phyloP scores from a whole-genome alignment of 2,888 invertebrate genomes.

The Nomada flava region DNA sequence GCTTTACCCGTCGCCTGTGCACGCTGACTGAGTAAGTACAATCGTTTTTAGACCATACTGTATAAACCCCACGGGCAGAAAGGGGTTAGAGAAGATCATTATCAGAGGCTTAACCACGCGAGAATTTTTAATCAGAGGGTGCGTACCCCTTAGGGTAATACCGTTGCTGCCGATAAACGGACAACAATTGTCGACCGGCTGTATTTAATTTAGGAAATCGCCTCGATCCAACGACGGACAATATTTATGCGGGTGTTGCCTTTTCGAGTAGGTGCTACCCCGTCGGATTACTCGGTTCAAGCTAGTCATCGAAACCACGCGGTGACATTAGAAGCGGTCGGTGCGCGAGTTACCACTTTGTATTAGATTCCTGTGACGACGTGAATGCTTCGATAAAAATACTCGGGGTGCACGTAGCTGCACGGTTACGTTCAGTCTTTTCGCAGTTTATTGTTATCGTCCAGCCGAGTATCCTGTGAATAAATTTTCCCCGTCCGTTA shows the following conservation, averaged over 20 bases:
- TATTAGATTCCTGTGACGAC: constrained; percentile 66
- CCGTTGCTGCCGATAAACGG: constrained; percentile 77
- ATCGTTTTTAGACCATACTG: constrained; percentile 80
- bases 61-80: constrained; percentile 79
- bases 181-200: constrained; percentile 78
- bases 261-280: constrained; percentile 75
- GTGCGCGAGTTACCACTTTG: constrained; percentile 67
- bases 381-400: constrained; percentile 65
- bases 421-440: background rate
- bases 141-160: constrained; percentile 83
- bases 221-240: constrained; percentile 62
- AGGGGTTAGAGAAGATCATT: constrained; percentile 84
- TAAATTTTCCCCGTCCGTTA: background rate
- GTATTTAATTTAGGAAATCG: constrained; percentile 64
- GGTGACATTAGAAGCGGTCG: constrained; percentile 72
- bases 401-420: constrained; percentile 39
- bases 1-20: constrained; percentile 73
- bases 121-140: constrained; percentile 85
- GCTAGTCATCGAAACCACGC: constrained; percentile 78
- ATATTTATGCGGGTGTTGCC: constrained; percentile 68
- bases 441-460: constrained; percentile 25
- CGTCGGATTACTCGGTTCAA: constrained; percentile 72
- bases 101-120: constrained; percentile 84
- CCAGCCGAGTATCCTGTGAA: background rate
- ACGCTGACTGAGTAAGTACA: constrained; percentile 82